Percentiles rank a stretch among this genome's conserved stretches.
phyloP scores from a whole-genome alignment of 2,113 vertebrate species.

The Tragulus kanchil region DNA sequence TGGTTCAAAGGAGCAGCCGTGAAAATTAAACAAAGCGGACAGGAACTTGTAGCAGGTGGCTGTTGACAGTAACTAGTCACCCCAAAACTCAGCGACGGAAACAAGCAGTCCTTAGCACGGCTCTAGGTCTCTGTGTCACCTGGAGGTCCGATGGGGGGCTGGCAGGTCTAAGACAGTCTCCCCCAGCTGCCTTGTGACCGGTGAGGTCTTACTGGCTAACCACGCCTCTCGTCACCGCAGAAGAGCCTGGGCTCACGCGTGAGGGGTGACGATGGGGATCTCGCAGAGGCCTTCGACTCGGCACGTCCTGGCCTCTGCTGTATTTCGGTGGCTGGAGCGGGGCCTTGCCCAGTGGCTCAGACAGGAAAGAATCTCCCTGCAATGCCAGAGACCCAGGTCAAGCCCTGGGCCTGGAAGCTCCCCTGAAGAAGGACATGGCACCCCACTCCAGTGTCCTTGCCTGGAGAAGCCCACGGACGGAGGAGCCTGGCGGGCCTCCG shows the following conservation, averaged over 20 bases:
- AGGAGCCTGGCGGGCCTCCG: too few species aligned
- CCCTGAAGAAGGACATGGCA: too few species aligned
- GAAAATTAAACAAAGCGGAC: background rate
- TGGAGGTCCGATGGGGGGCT: background rate
- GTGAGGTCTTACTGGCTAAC: background rate
- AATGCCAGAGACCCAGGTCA: too few species aligned
- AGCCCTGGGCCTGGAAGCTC: too few species aligned
- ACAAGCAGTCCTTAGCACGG: background rate
- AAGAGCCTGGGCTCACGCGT: background rate
- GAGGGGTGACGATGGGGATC: background rate
- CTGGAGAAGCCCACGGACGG: too few species aligned
- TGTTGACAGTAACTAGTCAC: background rate
- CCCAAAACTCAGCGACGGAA: background rate
- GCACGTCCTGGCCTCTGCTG: too few species aligned
- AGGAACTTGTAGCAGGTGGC: background rate
- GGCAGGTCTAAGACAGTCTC: background rate
- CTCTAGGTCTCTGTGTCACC: too few species aligned
- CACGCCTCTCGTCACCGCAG: background rate
- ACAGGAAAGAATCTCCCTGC: too few species aligned
- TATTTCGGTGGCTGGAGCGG: background rate
- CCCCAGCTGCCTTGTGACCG: background rate
- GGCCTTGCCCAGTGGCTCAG: background rate
- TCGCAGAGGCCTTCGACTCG: background rate
- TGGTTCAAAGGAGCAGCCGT: background rate
- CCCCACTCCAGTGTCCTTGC: too few species aligned